Evolutionary conservation across 2,113 vertebrate genomes (phyloP).

Genomic region (Rattus rattus): DNA sequence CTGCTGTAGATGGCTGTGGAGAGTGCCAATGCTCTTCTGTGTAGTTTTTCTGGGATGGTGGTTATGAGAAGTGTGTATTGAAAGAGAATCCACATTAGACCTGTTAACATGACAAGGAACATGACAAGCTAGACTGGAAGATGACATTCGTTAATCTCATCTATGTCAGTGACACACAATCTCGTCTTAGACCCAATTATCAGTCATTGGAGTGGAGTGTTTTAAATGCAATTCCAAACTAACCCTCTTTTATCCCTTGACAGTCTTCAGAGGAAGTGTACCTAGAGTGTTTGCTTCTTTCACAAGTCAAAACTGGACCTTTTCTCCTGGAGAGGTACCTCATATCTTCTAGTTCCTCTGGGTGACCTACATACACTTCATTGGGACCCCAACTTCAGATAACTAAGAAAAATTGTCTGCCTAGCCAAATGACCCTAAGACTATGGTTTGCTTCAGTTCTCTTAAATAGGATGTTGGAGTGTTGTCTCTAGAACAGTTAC

Average conservation of each 20-base stretch:
- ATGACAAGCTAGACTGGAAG: too few species aligned
- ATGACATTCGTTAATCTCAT: too few species aligned
- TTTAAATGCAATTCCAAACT: background rate
- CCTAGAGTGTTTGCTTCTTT: too few species aligned
- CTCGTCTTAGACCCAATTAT: background rate
- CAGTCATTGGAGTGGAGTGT: background rate
- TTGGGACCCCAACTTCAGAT: too few species aligned
- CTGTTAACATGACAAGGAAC: background rate
- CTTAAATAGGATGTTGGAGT: background rate
- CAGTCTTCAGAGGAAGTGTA: background rate
- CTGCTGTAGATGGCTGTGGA: background rate
- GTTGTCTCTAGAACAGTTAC: too few species aligned
- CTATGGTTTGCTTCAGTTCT: background rate
- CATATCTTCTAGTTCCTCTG: too few species aligned
- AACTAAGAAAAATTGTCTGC: background rate
- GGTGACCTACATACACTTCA: too few species aligned
- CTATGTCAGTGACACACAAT: background rate
- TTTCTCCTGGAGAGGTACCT: too few species aligned
- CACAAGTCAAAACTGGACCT: too few species aligned
- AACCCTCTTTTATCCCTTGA: accelerated
- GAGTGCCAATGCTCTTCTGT: background rate
- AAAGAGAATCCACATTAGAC: background rate
- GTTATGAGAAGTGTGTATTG: background rate
- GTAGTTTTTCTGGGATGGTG: background rate
- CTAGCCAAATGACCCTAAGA: too few species aligned